Conservation (phyloP, 2,113 vertebrate species). For the Triplophysa tibetana region DNA sequence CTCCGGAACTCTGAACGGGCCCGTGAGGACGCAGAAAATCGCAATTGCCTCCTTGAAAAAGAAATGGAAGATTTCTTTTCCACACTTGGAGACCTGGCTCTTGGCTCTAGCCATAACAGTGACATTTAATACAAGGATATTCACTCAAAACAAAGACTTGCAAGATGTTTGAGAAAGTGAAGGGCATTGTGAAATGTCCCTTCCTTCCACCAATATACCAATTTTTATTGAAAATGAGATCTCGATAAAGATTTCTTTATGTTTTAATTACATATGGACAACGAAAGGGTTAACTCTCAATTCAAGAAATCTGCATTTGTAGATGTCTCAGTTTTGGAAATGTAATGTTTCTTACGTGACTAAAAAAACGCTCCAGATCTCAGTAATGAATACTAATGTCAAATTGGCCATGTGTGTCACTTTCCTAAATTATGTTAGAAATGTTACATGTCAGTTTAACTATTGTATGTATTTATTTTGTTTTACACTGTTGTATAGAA, state of each 20-base stretch:
- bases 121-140: conserved; percentile 58
- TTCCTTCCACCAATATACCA: neutral
- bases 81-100: conserved; percentile 85
- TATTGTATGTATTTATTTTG: neutral
- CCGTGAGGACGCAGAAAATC: conserved; percentile 85
- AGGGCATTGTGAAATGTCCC: neutral
- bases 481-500: conserved; percentile 1
- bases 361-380: conserved; percentile 20
- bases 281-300: too few species aligned
- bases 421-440: neutral
- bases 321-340: conserved; percentile 19
- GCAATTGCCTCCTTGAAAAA: conserved; percentile 88
- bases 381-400: neutral
- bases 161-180: neutral
- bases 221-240: too few species aligned
- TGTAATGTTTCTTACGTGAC: neutral
- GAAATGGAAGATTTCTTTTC: conserved; percentile 97
- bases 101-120: conserved; percentile 71
- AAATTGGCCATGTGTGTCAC: neutral
- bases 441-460: neutral
- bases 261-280: too few species aligned
- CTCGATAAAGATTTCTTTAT: too few species aligned
- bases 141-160: neutral
- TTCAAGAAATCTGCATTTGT: conserved; percentile 17
- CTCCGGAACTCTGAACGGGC: conserved; percentile 90